phyloP scores from a whole-genome alignment of 2,113 vertebrate species.

The Ovis canadensis region DNA sequence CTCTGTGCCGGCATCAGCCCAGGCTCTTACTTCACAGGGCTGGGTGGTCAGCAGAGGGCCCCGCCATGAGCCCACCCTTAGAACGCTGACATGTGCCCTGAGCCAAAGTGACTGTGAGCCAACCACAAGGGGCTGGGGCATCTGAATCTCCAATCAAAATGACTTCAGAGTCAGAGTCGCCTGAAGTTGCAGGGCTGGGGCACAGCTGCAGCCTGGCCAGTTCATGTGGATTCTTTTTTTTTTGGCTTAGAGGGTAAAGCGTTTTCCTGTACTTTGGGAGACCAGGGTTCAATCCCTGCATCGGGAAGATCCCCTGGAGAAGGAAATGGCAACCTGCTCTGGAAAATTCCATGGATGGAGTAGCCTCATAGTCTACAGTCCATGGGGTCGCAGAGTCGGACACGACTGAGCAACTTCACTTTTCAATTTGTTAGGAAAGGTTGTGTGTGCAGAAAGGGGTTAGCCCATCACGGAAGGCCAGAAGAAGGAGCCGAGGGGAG shows the following conservation, averaged over 20 bases:
- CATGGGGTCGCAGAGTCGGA: no score
- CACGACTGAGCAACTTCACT: no score
- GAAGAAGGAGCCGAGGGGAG: neutral
- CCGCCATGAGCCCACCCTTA: fast-evolving
- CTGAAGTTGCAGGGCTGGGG: neutral
- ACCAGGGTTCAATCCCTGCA: no score
- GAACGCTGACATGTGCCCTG: neutral
- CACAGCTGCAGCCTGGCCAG: neutral
- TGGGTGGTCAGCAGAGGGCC: neutral
- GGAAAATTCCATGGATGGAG: no score
- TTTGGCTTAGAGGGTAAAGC: no score
- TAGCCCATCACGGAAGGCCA: neutral
- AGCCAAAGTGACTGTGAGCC: neutral
- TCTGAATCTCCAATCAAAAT: fast-evolving
- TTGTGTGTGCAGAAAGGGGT: neutral
- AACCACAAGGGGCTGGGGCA: neutral
- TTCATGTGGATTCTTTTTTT: neutral
- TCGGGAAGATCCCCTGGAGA: no score
- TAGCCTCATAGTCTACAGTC: no score
- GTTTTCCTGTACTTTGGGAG: no score
- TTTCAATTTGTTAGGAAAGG: neutral
- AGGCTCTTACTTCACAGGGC: neutral
- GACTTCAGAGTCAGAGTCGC: neutral
- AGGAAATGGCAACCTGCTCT: no score
- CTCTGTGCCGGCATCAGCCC: neutral